These are phyloP conservation scores for Labrus mixtus DNA, from an alignment of 2,113 vertebrate genomes.

Conservation along the genomic window DNA sequence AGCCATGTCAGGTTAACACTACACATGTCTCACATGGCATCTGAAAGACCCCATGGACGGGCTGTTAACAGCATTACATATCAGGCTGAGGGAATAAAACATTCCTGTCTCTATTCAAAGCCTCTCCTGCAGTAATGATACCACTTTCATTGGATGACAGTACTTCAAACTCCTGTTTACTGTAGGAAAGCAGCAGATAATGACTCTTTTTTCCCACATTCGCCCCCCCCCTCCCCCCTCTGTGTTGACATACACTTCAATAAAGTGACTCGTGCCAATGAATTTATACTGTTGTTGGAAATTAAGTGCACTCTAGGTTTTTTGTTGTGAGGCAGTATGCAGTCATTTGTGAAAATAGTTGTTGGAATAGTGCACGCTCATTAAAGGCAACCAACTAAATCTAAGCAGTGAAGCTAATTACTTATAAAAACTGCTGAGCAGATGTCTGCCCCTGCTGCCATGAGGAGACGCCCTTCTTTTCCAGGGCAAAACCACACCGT, in stretches of 20 bases:
- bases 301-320: conserved; percentile 57
- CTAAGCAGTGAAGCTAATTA: conserved; percentile 73
- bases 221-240: conserved; percentile 1
- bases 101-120: conserved; percentile 19
- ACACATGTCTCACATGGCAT: conserved; percentile 39
- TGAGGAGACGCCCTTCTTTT: conserved; percentile 47
- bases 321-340: conserved; percentile 54
- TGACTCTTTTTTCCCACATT: conserved; percentile 50
- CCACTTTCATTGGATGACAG: conserved; percentile 41
- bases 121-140: conserved; percentile 9
- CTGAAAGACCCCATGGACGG: conserved; percentile 25
- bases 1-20: conserved; percentile 50
- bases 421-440: conserved; percentile 74
- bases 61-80: conserved; percentile 13
- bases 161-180: conserved; percentile 40
- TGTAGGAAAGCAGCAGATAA: conserved; percentile 48
- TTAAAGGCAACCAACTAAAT: conserved; percentile 75
- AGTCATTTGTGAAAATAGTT: conserved; percentile 68
- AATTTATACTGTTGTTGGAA: conserved; percentile 67
- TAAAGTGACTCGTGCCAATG: conserved; percentile 58
- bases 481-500: conserved; percentile 42
- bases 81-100: conserved; percentile 20
- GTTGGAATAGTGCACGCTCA: conserved; percentile 62
- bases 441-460: conserved; percentile 62
- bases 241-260: conserved; percentile 46